A percentile compares a stretch with the other conserved stretches of the same genome.
Conservation (phyloP, 1,140 invertebrate genomes). For the Apis florea region DNA sequence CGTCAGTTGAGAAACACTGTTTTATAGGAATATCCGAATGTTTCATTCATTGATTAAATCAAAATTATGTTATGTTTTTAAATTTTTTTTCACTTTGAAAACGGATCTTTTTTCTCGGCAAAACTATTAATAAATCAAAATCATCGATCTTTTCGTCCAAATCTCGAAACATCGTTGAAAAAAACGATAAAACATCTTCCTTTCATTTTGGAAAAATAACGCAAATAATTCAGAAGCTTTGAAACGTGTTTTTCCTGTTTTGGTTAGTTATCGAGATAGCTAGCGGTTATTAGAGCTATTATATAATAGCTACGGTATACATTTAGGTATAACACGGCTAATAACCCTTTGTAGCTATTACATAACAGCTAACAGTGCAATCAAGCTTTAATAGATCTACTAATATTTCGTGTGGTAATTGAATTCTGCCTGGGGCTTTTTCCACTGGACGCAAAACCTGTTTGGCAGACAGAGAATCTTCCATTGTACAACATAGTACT, state of each 20-base stretch:
- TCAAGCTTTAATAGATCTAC: slow-evolving; percentile 32
- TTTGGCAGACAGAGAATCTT: not conserved
- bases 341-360: slow-evolving; percentile 38
- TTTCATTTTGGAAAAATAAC: slow-evolving; percentile 35
- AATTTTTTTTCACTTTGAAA: not conserved
- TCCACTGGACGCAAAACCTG: slow-evolving; percentile 8
- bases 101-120: slow-evolving; percentile 30
- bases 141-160: not conserved
- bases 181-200: not conserved
- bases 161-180: slow-evolving; percentile 21
- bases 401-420: slow-evolving; percentile 35
- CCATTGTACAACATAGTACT: not conserved
- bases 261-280: slow-evolving; percentile 38
- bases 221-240: slow-evolving; percentile 25
- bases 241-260: slow-evolving; percentile 16
- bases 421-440: slow-evolving; percentile 10
- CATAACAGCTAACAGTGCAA: slow-evolving; percentile 37
- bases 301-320: slow-evolving; percentile 27
- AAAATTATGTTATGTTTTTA: no score
- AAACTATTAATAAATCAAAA: slow-evolving; percentile 20
- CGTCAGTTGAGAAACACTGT: no score
- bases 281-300: slow-evolving; percentile 41
- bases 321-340: slow-evolving; percentile 27
- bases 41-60: no score
- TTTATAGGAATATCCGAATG: no score